Evolutionary conservation across 2,113 vertebrate genomes (phyloP), one percentile per base, ranked within the genome.

Genomic region (Cepphus grylle): DNA sequence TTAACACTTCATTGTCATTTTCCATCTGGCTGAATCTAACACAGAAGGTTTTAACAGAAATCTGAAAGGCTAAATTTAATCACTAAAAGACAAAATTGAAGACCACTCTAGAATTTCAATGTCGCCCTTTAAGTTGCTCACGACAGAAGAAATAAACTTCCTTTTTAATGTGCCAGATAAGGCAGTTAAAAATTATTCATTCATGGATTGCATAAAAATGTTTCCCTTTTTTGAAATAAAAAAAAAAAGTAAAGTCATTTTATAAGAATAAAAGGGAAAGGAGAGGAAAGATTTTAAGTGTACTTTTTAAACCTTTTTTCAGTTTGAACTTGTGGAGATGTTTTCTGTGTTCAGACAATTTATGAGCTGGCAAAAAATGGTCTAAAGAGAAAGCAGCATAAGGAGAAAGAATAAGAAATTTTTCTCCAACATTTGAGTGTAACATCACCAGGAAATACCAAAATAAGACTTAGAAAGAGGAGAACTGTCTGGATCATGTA

Each of bases 1-100:
- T 92, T 94, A 97, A 86, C 86, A 86, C 50, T 92, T 78, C 58
- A 66, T 83, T 86, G 83, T 92, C 71, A 62, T 93, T 92, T 96
- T 38, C 88, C 83, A 94, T 94, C 86, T 96, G 95, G 30, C 22
- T 86, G 65, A 83, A 62, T 43, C 18, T 36, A 73, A 58, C 80
- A 78, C 62, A 91, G 59, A 62, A 72, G 23, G 5, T 49, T 74
- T 74, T 78, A 94, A 42, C 5, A 30, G 19, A 81, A 91, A 62
- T 34, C 8, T 9, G 58, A 26, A 78, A 61, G 26, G 38, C 43
- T 88, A 69, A 80, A 78, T 62, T 84, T 88, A 89, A 47, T 74
- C 50, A 50, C 43, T 71, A 50, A 71, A 74, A 74, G 27, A 66
- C 20, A 87, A 91, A 91, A 42, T 14, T 22, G 11, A 89, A 71